Base-by-base conservation (phyloP, 2,888 invertebrate species). In the Drosophila cyrtoloma region DNA sequence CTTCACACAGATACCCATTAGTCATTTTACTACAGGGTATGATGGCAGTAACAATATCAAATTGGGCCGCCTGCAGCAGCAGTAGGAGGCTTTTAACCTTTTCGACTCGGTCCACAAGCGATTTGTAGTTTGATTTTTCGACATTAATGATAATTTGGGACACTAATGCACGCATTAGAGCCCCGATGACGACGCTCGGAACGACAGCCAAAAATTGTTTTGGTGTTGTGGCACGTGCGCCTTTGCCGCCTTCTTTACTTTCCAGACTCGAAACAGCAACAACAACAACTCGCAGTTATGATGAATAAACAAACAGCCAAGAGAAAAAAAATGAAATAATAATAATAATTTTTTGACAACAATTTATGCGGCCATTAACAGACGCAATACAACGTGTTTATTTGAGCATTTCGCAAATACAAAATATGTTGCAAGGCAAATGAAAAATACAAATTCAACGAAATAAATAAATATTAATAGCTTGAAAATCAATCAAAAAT, bases 351-450 rank as follows among this genome's bases (percentile, higher is more conserved):
- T 75, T 87, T 75, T 77, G 81, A 88, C 87, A 86, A 80, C 83
- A 86, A 86, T 86, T 89, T 86, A 87, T 84, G 79, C 85, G 83
- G 81, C 87, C 85, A 89, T 87, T 87, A 87, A 89, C 79, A 81
- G 78, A 81, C 73, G 80, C 79, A 75, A 79, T 88, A 86, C 88
- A 86, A 86, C 82, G 82, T 86, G 86, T 86, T 87, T 89, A 89
- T 89, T 83, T 87, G 78, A 85, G 74, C 85, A 83, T 89, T 87
- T 83, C 66, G 81, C 73, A 78, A 73, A 79, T 50, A 68, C 30
- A 35, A 59, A 63, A 42, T 44, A 55, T 68, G 52, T 47, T 55
- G 47, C 50, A 53, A 53, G 57, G 9, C 47, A 5, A 47, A 47
- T 16, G 10, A 47, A 47, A 26, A 26, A 28, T 26, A 47, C 47